Base-by-base conservation (phyloP, 1,140 invertebrate genomes). In the Laupala kohalensis region DNA sequence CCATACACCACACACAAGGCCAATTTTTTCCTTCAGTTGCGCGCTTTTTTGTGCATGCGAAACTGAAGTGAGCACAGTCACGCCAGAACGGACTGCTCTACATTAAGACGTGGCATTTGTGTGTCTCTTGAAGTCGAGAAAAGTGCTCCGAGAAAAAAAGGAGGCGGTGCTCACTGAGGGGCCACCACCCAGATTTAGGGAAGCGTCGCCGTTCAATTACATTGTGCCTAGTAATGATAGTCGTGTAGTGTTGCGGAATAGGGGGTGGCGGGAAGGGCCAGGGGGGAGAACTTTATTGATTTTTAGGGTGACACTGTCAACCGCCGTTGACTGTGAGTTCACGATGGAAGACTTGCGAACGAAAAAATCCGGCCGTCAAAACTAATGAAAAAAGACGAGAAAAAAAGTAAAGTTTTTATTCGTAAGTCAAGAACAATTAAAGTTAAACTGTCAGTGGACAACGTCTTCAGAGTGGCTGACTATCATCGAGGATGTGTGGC, bases 271-370 rank as follows among this genome's bases (percentile, higher is more conserved):
- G 79, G 78, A 78, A 79, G 77, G 80, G 79, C 78, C 79, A 37
- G 71, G 69, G 80, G 80, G 83, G 80, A 79, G 80, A 82, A 85
- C 83, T 83, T 84, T 86, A 86, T 86, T 86, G 84, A 85, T 86
- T 86, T 86, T 86, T 85, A 84, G 84, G 84, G 84, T 86, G 84
- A 86, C 84, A 85, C 82, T 85, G 83, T 84, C 84, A 84, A 84
- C 81, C 77, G 73, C 74, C 78, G 79, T 80, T 78, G 79, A 80
- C 80, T 81, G 78, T 74, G 73, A 69, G 64, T 80, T 79, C 81
- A 79, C 80, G 80, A 81, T 80, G 78, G 79, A 78, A 79, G 79
- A 82, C 80, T 81, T 79, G 79, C 76, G 77, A 80, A 78, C 76
- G 76, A 81, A 82, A 82, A 73, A 79, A 78, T 72, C 67, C 69